Conservation (phyloP, 2,888 invertebrate species). For the Thymelicus sylvestris region DNA sequence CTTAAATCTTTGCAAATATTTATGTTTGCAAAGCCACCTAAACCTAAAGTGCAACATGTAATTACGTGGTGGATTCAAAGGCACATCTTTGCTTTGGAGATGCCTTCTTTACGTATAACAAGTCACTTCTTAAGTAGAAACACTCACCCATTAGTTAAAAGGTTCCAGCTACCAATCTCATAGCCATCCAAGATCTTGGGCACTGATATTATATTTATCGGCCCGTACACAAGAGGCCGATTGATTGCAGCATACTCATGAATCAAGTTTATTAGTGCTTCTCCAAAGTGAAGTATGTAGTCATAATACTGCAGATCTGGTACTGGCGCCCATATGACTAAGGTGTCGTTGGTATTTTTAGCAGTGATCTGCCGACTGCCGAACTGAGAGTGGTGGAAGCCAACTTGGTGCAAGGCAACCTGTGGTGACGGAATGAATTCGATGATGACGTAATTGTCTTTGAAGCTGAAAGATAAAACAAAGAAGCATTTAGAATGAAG, state of each 20-base stretch:
- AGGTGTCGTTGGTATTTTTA: conserved; percentile 58
- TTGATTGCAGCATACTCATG: conserved; percentile 62
- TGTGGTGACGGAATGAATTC: conserved; percentile 73
- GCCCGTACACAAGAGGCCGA: conserved; percentile 62
- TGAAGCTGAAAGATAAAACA: conserved; percentile 52
- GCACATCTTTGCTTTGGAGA: too few species aligned
- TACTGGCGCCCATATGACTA: conserved; percentile 68
- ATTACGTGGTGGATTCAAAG: too few species aligned
- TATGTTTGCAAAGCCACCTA: too few species aligned
- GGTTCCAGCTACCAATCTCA: conserved; percentile 74
- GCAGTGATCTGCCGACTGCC: conserved; percentile 50
- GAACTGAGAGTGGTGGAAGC: conserved; percentile 70
- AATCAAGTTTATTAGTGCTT: conserved; percentile 63
- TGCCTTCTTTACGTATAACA: too few species aligned
- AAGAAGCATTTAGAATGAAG: not conserved
- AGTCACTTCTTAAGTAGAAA: not conserved
- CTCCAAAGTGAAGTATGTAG: conserved; percentile 65
- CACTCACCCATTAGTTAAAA: conserved; percentile 73
- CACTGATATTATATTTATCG: conserved; percentile 72
- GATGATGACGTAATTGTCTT: conserved; percentile 55
- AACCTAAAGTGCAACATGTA: too few species aligned
- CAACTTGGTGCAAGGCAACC: conserved; percentile 69
- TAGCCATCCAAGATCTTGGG: conserved; percentile 65
- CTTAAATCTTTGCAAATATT: too few species aligned
- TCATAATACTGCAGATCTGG: conserved; percentile 57